Evolutionary conservation across 1,140 invertebrate species (phyloP).

Genomic region (Rhagoletis pomonella): DNA sequence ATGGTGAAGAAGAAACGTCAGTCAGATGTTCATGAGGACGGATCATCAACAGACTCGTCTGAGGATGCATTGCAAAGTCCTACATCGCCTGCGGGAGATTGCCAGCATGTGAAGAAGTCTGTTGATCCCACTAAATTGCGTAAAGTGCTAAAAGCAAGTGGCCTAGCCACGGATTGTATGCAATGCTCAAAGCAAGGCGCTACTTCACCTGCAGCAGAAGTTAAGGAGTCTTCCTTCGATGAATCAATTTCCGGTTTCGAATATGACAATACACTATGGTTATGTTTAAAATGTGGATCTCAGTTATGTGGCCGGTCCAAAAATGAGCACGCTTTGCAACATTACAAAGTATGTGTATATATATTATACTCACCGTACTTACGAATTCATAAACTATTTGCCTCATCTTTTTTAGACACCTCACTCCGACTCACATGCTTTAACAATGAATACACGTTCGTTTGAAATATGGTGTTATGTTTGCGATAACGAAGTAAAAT

Average conservation of each 20-base stretch:
- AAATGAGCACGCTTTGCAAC: conserved; percentile 84
- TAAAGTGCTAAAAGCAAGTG: conserved; percentile 78
- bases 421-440: conserved; percentile 83
- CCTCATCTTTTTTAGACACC: conserved; percentile 75
- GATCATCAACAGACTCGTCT: conserved; percentile 79
- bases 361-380: neutral
- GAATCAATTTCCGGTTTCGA: conserved; percentile 73
- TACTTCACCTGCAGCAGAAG: conserved; percentile 61
- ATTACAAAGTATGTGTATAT: conserved; percentile 77
- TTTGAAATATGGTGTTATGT: conserved; percentile 87
- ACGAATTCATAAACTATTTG: neutral
- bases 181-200: conserved; percentile 76
- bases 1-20: conserved; percentile 80
- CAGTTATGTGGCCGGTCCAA: conserved; percentile 84
- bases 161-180: conserved; percentile 78
- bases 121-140: conserved; percentile 80
- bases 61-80: conserved; percentile 72
- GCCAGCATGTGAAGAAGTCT: conserved; percentile 82
- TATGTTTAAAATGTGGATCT: conserved; percentile 84
- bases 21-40: conserved; percentile 77
- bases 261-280: conserved; percentile 79
- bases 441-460: conserved; percentile 82
- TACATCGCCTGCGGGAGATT: conserved; percentile 75
- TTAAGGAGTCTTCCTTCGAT: conserved; percentile 49
- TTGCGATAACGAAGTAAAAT: conserved; percentile 79